Percentiles rank a stretch among this genome's conserved stretches.
Conservation (phyloP, 2,797 vertebrate species). For the Delichon dasypus region DNA sequence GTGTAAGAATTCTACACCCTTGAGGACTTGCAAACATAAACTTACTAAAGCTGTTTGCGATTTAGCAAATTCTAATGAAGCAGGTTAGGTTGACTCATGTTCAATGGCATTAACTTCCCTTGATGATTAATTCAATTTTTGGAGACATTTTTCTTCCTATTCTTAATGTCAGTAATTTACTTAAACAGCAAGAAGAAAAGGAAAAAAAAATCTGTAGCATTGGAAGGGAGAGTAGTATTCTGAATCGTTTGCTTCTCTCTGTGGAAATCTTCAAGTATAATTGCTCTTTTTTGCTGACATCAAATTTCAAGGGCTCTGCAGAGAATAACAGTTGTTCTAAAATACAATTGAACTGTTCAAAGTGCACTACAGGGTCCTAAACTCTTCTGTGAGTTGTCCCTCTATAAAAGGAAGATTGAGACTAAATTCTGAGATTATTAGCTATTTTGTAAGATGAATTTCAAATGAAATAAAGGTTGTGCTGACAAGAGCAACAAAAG, state of each 20-base stretch:
- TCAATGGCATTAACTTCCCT: not conserved
- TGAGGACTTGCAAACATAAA: not conserved
- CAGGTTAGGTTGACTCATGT: not conserved
- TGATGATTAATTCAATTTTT: constrained; percentile 26
- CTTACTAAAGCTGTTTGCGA: not conserved
- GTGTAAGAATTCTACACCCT: not conserved
- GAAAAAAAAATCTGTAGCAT: not conserved
- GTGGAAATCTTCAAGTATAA: constrained; percentile 33
- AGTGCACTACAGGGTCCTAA: not conserved
- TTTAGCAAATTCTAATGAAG: not conserved
- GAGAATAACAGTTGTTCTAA: constrained; percentile 19
- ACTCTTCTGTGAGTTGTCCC: not conserved
- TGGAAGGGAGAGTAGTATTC: not conserved
- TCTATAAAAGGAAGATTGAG: not conserved
- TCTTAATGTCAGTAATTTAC: not conserved
- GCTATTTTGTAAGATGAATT: not conserved
- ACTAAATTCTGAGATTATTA: not conserved
- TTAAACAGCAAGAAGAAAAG: not conserved
- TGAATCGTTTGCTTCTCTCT: constrained; percentile 19
- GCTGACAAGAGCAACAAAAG: not conserved
- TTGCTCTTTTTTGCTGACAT: constrained; percentile 19
- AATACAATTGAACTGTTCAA: constrained; percentile 18
- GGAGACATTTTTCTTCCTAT: not conserved
- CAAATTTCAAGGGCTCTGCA: constrained; percentile 10
- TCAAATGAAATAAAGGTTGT: not conserved